A percentile compares a stretch with the other conserved stretches of the same genome.
phyloP scores from a whole-genome alignment of 1,140 invertebrate genomes.

The Littorina saxatilis region DNA sequence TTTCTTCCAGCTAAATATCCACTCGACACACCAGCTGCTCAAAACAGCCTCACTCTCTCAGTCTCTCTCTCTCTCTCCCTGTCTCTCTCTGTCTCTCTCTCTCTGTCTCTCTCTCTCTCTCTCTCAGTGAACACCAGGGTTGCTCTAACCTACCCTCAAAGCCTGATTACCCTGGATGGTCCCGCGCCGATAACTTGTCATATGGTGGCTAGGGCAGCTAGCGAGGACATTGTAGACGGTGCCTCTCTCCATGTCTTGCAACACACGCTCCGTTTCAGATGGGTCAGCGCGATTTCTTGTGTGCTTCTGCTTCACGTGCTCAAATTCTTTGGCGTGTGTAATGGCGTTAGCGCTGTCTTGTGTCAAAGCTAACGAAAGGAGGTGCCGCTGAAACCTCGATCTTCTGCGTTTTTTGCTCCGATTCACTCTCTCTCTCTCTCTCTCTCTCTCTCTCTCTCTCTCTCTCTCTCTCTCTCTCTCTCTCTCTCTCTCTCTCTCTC shows the following conservation, averaged over 20 bases:
- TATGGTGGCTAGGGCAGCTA: too few species aligned
- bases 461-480: constrained; percentile 20
- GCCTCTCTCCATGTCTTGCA: neutral
- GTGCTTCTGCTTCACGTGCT: constrained; percentile 4
- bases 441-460: constrained; percentile 18
- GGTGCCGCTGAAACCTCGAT: neutral
- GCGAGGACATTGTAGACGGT: too few species aligned
- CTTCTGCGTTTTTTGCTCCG: neutral
- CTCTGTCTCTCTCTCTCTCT: too few species aligned
- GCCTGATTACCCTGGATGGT: constrained; percentile 7
- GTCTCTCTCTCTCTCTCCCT: too few species aligned
- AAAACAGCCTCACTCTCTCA: constrained; percentile 15
- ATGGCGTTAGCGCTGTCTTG: too few species aligned
- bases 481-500: constrained; percentile 15
- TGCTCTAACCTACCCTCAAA: neutral
- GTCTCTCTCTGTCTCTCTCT: too few species aligned
- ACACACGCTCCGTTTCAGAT: too few species aligned
- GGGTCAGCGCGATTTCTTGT: neutral
- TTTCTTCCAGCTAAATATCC: constrained; percentile 19
- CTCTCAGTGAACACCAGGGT: too few species aligned
- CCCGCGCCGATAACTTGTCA: constrained; percentile 2
- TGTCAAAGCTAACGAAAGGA: too few species aligned
- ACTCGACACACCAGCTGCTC: constrained; percentile 10
- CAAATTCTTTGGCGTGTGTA: too few species aligned
- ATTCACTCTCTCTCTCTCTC: too few species aligned